Conservation (phyloP, 1,140 invertebrate genomes). For the Frieseomelitta varia region DNA sequence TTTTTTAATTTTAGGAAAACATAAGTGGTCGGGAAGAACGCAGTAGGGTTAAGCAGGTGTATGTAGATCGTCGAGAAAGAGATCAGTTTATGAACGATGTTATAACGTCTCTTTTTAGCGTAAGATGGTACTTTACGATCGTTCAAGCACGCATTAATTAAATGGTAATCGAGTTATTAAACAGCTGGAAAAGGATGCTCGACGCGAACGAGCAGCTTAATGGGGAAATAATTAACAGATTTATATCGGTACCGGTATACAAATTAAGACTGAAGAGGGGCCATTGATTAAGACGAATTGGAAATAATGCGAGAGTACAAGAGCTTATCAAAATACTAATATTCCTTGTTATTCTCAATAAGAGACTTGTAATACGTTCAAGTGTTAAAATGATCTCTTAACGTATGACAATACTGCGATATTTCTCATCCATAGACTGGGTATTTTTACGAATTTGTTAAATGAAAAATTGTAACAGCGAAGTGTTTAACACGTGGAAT, state of each 20-base stretch:
- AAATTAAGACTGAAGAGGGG: not conserved
- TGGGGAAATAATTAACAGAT: not conserved
- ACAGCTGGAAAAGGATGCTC: not conserved
- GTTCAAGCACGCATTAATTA: slow-evolving; percentile 17
- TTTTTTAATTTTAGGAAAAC: not conserved
- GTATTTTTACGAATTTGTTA: too few species aligned
- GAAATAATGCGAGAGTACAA: not conserved
- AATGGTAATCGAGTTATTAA: slow-evolving; percentile 21
- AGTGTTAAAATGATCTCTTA: not conserved
- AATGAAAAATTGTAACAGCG: too few species aligned
- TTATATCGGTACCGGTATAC: not conserved
- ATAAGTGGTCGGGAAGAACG: too few species aligned
- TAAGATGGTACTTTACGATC: slow-evolving; percentile 18
- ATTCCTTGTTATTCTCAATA: not conserved
- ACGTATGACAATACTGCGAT: too few species aligned
- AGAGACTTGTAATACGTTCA: not conserved
- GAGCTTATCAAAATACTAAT: not conserved
- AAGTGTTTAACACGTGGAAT: too few species aligned
- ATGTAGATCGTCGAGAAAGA: not conserved
- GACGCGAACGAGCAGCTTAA: not conserved
- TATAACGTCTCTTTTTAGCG: not conserved
- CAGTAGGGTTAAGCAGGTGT: not conserved
- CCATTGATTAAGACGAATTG: not conserved
- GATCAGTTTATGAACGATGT: slow-evolving; percentile 10
- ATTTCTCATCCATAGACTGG: too few species aligned